These are phyloP conservation scores for Drosophila diplacantha DNA, from an alignment of 2,888 invertebrate species.

Conservation along the genomic window DNA sequence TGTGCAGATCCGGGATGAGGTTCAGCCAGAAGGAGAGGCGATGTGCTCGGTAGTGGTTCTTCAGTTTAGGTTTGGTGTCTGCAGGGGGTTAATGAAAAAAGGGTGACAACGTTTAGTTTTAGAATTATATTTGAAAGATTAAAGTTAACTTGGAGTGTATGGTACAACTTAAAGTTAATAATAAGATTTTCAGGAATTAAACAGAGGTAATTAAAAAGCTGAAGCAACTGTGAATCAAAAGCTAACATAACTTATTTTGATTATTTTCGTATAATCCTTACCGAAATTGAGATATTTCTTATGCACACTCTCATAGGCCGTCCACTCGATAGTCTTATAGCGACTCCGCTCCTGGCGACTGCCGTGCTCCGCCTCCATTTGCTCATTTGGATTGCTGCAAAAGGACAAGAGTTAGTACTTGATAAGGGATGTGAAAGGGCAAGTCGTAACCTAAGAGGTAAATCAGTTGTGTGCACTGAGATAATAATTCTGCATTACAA, in stretches of 20 bases:
- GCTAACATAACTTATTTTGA: no score
- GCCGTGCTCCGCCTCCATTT: slow-evolving; percentile 83
- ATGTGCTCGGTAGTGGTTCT: slow-evolving; percentile 96
- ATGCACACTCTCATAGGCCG: slow-evolving; percentile 93
- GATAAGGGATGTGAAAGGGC: neutral
- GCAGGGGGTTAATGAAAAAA: slow-evolving; percentile 35
- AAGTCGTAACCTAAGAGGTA: slow-evolving; percentile 1
- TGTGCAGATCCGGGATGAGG: slow-evolving; percentile 93
- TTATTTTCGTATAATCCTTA: slow-evolving; percentile 76
- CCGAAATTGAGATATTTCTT: slow-evolving; percentile 94
- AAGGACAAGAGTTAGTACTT: slow-evolving; percentile 10
- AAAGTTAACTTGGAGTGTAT: neutral
- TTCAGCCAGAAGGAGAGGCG: slow-evolving; percentile 96
- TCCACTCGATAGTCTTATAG: slow-evolving; percentile 94
- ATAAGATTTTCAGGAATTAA: neutral
- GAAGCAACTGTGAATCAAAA: neutral
- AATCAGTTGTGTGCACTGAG: neutral
- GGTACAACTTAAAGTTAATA: neutral
- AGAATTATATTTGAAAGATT: neutral
- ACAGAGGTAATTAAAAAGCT: neutral
- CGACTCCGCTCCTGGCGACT: slow-evolving; percentile 88
- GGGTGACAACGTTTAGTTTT: neutral
- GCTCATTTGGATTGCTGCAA: slow-evolving; percentile 92
- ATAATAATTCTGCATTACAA: neutral
- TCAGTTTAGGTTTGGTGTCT: slow-evolving; percentile 93